Percentiles rank a stretch among this genome's conserved stretches.
Evolutionary conservation across 2,113 vertebrate genomes (phyloP).

Genomic region (Danionella cerebrum): DNA sequence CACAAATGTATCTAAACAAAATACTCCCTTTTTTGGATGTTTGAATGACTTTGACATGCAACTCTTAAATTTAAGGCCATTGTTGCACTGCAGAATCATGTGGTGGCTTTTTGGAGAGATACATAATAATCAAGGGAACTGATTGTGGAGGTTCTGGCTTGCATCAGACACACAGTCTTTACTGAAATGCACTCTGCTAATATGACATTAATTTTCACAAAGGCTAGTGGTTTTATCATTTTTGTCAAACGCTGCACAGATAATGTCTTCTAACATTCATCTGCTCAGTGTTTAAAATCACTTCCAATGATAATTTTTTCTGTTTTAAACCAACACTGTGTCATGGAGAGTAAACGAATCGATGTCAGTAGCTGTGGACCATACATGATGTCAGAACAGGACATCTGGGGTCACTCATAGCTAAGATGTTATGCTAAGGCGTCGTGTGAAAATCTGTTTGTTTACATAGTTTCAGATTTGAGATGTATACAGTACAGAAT

Average conservation of each 20-base stretch:
- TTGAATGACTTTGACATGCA: no score
- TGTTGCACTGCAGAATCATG: not conserved
- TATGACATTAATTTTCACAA: no score
- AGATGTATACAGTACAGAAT: conserved; percentile 2
- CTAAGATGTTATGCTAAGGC: not conserved
- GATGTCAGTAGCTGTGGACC: not conserved
- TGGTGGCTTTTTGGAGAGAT: no score
- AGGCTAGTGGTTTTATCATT: no score
- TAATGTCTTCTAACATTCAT: not conserved
- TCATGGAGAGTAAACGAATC: not conserved
- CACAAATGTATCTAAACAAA: not conserved
- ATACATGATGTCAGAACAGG: not conserved
- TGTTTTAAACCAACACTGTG: not conserved
- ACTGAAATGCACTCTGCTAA: not conserved
- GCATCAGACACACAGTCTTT: not conserved
- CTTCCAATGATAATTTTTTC: not conserved
- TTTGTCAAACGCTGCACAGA: not conserved
- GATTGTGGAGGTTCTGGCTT: not conserved
- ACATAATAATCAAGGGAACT: not conserved
- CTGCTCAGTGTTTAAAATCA: not conserved
- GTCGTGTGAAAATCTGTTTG: not conserved
- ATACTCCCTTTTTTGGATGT: not conserved
- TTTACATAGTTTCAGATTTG: conserved; percentile 13
- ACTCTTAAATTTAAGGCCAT: not conserved
- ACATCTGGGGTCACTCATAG: conserved; percentile 1